Evolutionary conservation across 2,888 invertebrate genomes (phyloP), one percentile per base, ranked within the genome.

Genomic region (Euzetes globulus): DNA sequence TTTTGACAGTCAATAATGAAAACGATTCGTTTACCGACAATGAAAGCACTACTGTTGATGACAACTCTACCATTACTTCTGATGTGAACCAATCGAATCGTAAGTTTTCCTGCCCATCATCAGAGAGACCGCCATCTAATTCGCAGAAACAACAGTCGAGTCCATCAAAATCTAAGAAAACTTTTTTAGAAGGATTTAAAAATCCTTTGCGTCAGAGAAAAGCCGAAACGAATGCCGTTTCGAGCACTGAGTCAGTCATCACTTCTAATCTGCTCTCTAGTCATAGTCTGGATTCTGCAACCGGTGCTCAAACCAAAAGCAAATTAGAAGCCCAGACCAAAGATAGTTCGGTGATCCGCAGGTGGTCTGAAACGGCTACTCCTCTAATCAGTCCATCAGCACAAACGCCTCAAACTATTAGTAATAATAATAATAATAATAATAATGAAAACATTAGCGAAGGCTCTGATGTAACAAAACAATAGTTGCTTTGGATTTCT

Each of bases 361-460:
- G 78, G 58, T 78, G 78, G 78, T 78, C 78, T 45, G 78, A 78
- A 74, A 74, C 75, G 55, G 75, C 77, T 41, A 74, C 77, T 73
- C 72, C 78, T 60, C 73, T 55, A 13, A 71, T 55, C 52, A 52
- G 50, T 50, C 29, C 52, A 27, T 71, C 52, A 3, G 17, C 71
- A n/a, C 55, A 50, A 50, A 33, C 71, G 13, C 17, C 52, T 55
- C 33, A 50, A 71, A 33, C n/a, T 17, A 55, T 55, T 37, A 68
- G 6, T 41, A 68, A 41, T 41, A 68, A 41, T 41, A 68, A 68
- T 68, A 68, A 58, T 58, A n/a, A 41, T 41, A 41, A 41, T 41
- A 9, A 13, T 33, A 33, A 33, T 41, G 41, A 41, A 41, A 41
- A 41, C 13, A 41, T 41, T 41, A 41, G 41, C 41, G 15, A n/a